Conservation (phyloP, 1,140 invertebrate species). For the honey bee (Apis mellifera) region Amel_HAv3.1 CM009931.2:22875501-22876000, state of each 20-base stretch:
- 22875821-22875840: not conserved
- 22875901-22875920: slow-evolving; percentile 23
- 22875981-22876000: slow-evolving; percentile 48
- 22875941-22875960: slow-evolving; percentile 42
- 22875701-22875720: no score
- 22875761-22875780: no score
- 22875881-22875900: slow-evolving; percentile 10
- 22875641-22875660: not conserved
- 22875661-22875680: not conserved
- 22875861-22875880: no score
- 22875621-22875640: not conserved
- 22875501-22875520: not conserved
- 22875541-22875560: not conserved
- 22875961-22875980: slow-evolving; percentile 34
- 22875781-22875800: no score
- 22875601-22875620: not conserved
- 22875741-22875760: no score
- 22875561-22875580: slow-evolving; percentile 1
- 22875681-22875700: not conserved
- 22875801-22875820: no score
- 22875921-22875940: not conserved
- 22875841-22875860: slow-evolving; percentile 16
- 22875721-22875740: no score
- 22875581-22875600: not conserved
- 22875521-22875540: slow-evolving; percentile 11